Conservation (phyloP, 2,797 vertebrate genomes). For the Sebastes dallii region DNA sequence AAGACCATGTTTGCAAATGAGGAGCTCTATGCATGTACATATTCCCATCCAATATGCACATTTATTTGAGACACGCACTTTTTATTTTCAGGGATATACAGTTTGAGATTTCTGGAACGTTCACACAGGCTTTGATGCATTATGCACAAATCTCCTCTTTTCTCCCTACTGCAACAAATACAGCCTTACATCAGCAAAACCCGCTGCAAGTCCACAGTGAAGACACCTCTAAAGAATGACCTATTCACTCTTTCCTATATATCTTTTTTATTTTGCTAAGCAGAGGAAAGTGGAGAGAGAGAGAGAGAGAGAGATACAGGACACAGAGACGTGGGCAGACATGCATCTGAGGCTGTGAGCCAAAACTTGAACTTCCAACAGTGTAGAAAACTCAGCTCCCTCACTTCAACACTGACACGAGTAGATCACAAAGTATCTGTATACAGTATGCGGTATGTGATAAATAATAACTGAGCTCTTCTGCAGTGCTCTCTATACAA, state of each 20-base stretch:
- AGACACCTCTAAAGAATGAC: slow-evolving; percentile 24
- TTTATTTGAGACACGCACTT: neutral
- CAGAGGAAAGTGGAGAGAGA: neutral
- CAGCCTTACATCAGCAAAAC: slow-evolving; percentile 31
- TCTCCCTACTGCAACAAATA: slow-evolving; percentile 8
- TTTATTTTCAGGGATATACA: slow-evolving; percentile 12
- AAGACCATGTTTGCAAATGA: too few species aligned
- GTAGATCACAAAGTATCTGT: neutral
- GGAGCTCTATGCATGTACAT: neutral
- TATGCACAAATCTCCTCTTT: slow-evolving; percentile 36
- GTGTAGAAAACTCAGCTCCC: neutral
- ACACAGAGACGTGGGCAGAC: neutral
- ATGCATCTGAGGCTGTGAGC: neutral
- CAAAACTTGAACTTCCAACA: slow-evolving; percentile 1
- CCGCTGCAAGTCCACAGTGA: neutral
- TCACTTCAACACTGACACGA: neutral
- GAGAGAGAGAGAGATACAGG: neutral
- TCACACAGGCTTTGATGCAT: slow-evolving; percentile 47
- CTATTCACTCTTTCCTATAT: neutral
- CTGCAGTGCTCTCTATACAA: neutral
- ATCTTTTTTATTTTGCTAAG: neutral
- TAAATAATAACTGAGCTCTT: slow-evolving; percentile 6
- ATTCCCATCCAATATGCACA: neutral
- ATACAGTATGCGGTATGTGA: neutral
- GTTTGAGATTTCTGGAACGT: neutral